These are phyloP conservation scores for Vanessa cardui DNA, from an alignment of 2,888 invertebrate species.

Conservation along the genomic window DNA sequence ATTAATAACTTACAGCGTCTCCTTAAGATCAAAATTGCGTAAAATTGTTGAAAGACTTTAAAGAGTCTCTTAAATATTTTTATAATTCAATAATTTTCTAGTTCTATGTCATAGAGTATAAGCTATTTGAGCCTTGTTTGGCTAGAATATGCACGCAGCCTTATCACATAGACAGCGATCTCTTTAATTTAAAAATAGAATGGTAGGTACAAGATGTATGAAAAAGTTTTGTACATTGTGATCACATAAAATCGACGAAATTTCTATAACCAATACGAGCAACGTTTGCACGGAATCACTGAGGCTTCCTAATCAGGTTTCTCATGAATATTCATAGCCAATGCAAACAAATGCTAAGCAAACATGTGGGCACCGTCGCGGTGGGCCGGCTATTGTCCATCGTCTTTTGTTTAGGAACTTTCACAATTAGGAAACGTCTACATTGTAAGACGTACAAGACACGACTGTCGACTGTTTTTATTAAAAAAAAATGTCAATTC, in stretches of 20 bases:
- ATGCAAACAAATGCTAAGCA: constrained; percentile 26
- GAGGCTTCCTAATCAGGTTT: constrained; percentile 22
- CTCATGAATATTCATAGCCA: constrained; percentile 28
- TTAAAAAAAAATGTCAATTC: neutral
- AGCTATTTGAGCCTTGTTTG: too few relatives aligned
- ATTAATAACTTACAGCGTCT: too few relatives aligned
- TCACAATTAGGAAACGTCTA: constrained; percentile 62
- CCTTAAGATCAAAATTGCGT: too few relatives aligned
- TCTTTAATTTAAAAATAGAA: too few relatives aligned
- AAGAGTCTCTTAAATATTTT: too few relatives aligned
- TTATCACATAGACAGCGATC: too few relatives aligned
- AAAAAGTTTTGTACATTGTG: neutral
- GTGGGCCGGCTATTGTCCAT: constrained; percentile 40
- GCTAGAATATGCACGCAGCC: too few relatives aligned
- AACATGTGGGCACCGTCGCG: constrained; percentile 36
- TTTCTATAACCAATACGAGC: neutral
- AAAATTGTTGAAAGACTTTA: too few relatives aligned
- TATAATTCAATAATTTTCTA: too few relatives aligned
- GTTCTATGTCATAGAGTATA: too few relatives aligned
- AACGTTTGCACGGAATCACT: constrained; percentile 15
- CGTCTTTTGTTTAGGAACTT: constrained; percentile 70
- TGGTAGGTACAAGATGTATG: too few relatives aligned
- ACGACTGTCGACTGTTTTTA: constrained; percentile 7
- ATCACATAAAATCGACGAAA: neutral
- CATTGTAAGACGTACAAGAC: constrained; percentile 42